These are phyloP conservation scores for Axinella damicornis DNA, from an alignment of 37 sponge, comb jelly and placozoan species.

Conservation along the genomic window DNA sequence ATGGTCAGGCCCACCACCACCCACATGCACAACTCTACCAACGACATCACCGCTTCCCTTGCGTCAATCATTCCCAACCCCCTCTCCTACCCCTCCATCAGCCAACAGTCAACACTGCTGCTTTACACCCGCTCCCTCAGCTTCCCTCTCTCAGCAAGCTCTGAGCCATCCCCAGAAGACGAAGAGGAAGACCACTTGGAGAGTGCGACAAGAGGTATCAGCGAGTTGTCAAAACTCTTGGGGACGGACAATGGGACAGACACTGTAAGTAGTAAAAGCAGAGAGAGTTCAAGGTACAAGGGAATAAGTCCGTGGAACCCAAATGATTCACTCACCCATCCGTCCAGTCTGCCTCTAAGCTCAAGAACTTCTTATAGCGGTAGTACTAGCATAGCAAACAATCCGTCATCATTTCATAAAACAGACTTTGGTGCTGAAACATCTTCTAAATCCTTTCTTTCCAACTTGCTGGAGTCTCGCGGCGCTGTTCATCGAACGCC, in stretches of 20 bases:
- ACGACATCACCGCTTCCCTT: constrained; percentile 41
- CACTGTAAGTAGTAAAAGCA: neutral
- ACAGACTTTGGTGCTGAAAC: neutral
- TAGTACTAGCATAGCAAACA: too few species aligned
- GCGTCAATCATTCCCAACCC: constrained; percentile 46
- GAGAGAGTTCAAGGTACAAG: neutral
- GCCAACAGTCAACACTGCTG: constrained; percentile 58
- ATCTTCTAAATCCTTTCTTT: constrained; percentile 4
- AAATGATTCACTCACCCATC: neutral
- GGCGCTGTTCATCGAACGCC: constrained; percentile 24
- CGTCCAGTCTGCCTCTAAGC: neutral
- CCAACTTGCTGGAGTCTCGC: constrained; percentile 43
- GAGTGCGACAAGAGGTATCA: constrained; percentile 73
- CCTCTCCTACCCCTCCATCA: constrained; percentile 29
- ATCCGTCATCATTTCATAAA: neutral
- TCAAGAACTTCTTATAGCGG: neutral
- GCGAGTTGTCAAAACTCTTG: constrained; percentile 74
- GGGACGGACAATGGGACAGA: constrained; percentile 45
- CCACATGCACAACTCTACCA: neutral
- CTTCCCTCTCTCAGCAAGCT: constrained; percentile 24
- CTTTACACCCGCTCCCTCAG: constrained; percentile 67
- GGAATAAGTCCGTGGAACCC: constrained; percentile 26
- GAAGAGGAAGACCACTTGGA: constrained; percentile 71
- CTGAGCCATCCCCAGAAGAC: constrained; percentile 15
- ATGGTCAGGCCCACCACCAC: neutral